Evolutionary conservation across 2,888 invertebrate species (phyloP).

Genomic region (Cylloceria caligata): DNA sequence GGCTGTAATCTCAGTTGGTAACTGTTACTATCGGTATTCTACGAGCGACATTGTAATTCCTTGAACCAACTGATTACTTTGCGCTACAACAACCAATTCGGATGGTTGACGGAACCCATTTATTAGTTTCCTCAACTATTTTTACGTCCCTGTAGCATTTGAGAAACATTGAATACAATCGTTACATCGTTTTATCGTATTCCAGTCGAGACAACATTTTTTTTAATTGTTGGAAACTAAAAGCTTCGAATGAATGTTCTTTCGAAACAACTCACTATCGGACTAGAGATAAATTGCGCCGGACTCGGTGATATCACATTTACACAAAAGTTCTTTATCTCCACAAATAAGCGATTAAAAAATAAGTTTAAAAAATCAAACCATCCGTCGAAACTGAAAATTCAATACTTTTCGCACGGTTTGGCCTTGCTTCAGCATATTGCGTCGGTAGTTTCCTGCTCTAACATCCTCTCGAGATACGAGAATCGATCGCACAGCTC

Average conservation of each 20-base stretch:
- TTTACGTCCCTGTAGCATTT: too few species aligned
- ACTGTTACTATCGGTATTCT: too few species aligned
- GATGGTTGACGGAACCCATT: too few species aligned
- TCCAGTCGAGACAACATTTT: background rate
- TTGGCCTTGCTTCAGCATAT: constrained; percentile 47
- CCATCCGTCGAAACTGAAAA: constrained; percentile 61
- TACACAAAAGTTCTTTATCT: constrained; percentile 30
- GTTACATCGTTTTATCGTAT: background rate
- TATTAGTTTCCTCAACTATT: too few species aligned
- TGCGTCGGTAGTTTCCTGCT: constrained; percentile 34
- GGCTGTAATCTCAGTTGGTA: too few species aligned
- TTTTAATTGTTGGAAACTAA: background rate
- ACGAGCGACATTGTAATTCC: too few species aligned
- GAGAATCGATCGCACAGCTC: constrained; percentile 31
- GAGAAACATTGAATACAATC: background rate
- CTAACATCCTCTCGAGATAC: constrained; percentile 52
- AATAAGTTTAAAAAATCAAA: constrained; percentile 33
- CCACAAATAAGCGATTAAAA: constrained; percentile 45
- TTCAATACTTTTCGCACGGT: constrained; percentile 50
- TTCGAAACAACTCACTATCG: background rate
- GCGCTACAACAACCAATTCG: too few species aligned
- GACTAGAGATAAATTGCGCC: constrained; percentile 2
- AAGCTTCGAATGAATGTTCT: background rate
- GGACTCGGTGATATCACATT: constrained; percentile 12
- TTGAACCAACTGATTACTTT: too few species aligned